These are phyloP conservation scores for Anodontia alba DNA, from an alignment of 2,888 invertebrate species.

Conservation along the genomic window DNA sequence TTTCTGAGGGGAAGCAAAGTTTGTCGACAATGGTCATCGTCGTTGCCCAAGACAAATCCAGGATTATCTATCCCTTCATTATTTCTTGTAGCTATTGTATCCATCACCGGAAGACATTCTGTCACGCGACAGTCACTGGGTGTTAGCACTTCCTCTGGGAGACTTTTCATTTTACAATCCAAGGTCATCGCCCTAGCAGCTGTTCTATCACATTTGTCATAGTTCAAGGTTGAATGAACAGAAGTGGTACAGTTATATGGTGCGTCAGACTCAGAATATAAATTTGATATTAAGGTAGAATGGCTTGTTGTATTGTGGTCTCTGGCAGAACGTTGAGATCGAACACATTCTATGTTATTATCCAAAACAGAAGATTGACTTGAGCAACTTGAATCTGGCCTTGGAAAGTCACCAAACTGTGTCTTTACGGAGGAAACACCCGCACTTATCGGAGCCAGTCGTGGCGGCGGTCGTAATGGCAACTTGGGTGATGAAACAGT, in stretches of 20 bases:
- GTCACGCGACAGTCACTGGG: slow-evolving; percentile 16
- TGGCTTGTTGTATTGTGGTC: background rate
- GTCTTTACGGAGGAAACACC: background rate
- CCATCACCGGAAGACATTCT: background rate
- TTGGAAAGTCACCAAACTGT: background rate
- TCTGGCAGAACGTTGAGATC: background rate
- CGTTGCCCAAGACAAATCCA: background rate
- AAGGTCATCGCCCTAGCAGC: background rate
- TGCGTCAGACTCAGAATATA: background rate
- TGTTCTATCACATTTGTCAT: background rate
- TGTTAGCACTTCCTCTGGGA: slow-evolving; percentile 48
- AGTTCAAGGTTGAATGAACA: background rate
- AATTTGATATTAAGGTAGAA: background rate
- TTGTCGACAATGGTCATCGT: too few relatives aligned
- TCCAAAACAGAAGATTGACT: slow-evolving; percentile 44
- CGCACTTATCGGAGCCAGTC: slow-evolving; percentile 56
- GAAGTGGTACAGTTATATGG: background rate
- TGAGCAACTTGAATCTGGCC: slow-evolving; percentile 55
- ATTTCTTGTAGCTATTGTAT: background rate
- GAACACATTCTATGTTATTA: slow-evolving; percentile 18
- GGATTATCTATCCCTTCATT: background rate
- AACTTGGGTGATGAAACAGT: slow-evolving; percentile 20
- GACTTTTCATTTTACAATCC: slow-evolving; percentile 41
- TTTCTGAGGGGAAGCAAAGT: too few relatives aligned
- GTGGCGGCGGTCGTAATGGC: slow-evolving; percentile 53